Evolutionary conservation across 2,113 vertebrate genomes (phyloP).

Genomic region (Forbesichthys papilliferus): DNA sequence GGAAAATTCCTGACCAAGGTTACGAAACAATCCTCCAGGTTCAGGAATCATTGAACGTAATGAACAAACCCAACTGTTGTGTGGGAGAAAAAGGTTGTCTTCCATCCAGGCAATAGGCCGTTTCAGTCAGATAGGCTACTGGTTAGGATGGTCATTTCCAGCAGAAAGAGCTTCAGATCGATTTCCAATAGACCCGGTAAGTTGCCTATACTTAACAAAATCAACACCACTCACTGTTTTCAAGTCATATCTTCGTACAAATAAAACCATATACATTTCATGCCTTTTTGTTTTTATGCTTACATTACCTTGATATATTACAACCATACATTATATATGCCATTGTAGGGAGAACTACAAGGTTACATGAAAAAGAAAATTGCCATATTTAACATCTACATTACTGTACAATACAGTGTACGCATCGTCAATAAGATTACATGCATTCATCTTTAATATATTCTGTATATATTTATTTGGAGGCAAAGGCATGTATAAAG

Average conservation of each 20-base stretch:
- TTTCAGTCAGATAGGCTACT: not conserved
- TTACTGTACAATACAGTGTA: constrained; percentile 5
- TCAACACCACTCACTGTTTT: too few species aligned
- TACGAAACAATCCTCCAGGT: not conserved
- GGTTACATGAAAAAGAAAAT: constrained; percentile 6
- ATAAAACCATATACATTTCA: not conserved
- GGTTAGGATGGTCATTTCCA: not conserved
- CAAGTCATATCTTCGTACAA: not conserved
- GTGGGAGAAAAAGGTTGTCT: too few species aligned
- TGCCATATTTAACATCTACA: constrained; percentile 29
- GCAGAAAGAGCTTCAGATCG: too few species aligned
- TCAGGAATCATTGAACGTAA: too few species aligned
- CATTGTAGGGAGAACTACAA: too few species aligned
- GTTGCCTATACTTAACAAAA: too few species aligned
- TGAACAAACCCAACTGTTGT: too few species aligned
- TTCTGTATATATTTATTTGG: constrained; percentile 1
- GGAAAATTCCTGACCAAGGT: constrained; percentile 10
- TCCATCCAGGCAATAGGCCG: too few species aligned
- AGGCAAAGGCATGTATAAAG: constrained; percentile 32
- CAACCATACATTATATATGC: too few species aligned
- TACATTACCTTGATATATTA: too few species aligned
- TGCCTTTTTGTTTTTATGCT: too few species aligned
- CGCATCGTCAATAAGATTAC: constrained; percentile 45
- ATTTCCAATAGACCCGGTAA: too few species aligned
- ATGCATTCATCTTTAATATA: constrained; percentile 34